phyloP scores from a whole-genome alignment of 2,797 vertebrate species.

The Ptychadena robeensis region DNA sequence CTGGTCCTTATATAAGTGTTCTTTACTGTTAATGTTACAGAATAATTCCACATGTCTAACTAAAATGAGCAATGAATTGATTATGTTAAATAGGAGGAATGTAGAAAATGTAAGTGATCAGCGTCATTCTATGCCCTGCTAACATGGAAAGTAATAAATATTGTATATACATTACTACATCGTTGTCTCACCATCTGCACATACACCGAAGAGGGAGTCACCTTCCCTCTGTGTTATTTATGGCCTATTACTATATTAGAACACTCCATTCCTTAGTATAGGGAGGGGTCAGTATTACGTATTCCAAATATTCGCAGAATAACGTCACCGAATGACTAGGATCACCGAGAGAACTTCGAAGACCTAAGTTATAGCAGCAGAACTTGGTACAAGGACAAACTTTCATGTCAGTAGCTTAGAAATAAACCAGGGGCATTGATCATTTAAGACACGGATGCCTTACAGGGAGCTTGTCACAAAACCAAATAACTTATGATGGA shows the following conservation, averaged over 20 bases:
- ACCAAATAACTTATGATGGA: too few species aligned
- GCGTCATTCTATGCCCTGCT: background rate
- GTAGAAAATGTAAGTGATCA: background rate
- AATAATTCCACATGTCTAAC: too few species aligned
- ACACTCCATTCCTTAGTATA: background rate
- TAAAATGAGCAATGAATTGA: too few species aligned
- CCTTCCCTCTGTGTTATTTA: background rate
- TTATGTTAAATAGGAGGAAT: too few species aligned
- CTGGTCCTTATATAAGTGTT: too few species aligned
- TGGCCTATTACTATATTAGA: background rate
- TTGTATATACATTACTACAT: background rate
- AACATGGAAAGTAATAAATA: background rate
- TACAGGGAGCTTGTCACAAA: background rate
- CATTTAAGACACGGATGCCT: background rate
- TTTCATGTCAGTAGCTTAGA: background rate
- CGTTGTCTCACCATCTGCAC: background rate
- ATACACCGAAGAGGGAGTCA: background rate
- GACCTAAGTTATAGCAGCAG: background rate
- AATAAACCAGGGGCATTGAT: background rate
- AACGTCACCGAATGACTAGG: background rate
- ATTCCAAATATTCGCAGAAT: background rate
- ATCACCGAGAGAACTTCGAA: background rate
- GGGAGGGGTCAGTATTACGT: background rate
- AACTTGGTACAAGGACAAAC: background rate
- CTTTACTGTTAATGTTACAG: too few species aligned